phyloP scores from a whole-genome alignment of 2,888 invertebrate genomes.

The Spatulosminthurus flaviceps region DNA sequence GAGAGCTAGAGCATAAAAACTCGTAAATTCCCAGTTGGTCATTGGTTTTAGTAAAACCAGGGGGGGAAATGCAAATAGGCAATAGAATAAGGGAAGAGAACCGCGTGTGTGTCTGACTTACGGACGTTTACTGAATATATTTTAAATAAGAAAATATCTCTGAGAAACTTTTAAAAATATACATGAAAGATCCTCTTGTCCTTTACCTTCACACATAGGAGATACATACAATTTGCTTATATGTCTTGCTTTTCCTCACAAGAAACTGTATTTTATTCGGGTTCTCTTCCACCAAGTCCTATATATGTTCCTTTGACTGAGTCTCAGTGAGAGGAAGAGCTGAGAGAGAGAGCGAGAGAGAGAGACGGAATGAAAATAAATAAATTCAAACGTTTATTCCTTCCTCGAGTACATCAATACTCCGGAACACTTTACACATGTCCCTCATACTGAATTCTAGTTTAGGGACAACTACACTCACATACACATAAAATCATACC shows the following conservation, averaged over 20 bases:
- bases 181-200: conserved; percentile 27
- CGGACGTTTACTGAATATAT: conserved; percentile 16
- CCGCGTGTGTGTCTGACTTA: neutral
- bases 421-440: conserved; percentile 39
- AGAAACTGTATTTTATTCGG: conserved; percentile 25
- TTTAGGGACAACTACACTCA: neutral
- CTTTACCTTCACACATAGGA: neutral
- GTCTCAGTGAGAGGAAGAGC: neutral
- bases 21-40: conserved; percentile 6
- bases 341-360: neutral
- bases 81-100: neutral
- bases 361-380: conserved; percentile 44
- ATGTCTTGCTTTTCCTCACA: neutral
- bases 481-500: neutral
- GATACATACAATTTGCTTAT: neutral
- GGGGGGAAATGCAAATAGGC: neutral
- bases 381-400: conserved; percentile 42
- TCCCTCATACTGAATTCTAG: neutral
- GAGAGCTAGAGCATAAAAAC: neutral
- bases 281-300: too few relatives aligned
- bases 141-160: conserved; percentile 36
- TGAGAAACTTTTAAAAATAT: conserved; percentile 36
- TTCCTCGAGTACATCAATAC: conserved; percentile 39
- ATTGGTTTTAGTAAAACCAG: neutral
- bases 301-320: too few relatives aligned